Evolutionary conservation across 2,888 invertebrate species (phyloP).

Genomic region (Ceratothoa steindachneri): DNA sequence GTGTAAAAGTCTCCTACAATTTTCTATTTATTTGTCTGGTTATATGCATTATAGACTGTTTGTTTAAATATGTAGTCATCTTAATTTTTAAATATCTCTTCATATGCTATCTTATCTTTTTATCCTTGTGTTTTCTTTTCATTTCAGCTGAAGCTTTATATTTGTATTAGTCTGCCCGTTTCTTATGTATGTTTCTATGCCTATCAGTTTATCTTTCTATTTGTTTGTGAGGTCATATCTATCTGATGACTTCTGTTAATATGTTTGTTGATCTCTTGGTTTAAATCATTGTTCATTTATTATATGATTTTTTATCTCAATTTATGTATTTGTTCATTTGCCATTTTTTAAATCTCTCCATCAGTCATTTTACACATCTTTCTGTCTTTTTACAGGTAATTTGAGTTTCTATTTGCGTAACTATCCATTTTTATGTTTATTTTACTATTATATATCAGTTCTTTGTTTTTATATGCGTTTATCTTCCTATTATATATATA

Average conservation of each 20-base stretch:
- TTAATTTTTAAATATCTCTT: no score
- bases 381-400: not conserved
- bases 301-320: not conserved
- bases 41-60: no score
- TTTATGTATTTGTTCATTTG: not conserved
- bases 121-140: not conserved
- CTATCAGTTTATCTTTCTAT: not conserved
- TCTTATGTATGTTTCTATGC: not conserved
- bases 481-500: constrained; percentile 2
- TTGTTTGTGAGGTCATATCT: not conserved
- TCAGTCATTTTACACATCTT: not conserved
- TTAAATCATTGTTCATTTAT: no score
- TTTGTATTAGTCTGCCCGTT: not conserved
- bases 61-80: no score
- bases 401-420: not conserved
- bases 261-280: not conserved
- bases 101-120: not conserved
- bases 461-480: no score
- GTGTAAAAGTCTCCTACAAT: no score
- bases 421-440: no score
- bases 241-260: not conserved
- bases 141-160: not conserved
- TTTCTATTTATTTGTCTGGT: no score
- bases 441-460: no score
- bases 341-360: not conserved